Base-by-base conservation (phyloP, 2,888 invertebrate genomes). In the Chloromyia formosa region DNA sequence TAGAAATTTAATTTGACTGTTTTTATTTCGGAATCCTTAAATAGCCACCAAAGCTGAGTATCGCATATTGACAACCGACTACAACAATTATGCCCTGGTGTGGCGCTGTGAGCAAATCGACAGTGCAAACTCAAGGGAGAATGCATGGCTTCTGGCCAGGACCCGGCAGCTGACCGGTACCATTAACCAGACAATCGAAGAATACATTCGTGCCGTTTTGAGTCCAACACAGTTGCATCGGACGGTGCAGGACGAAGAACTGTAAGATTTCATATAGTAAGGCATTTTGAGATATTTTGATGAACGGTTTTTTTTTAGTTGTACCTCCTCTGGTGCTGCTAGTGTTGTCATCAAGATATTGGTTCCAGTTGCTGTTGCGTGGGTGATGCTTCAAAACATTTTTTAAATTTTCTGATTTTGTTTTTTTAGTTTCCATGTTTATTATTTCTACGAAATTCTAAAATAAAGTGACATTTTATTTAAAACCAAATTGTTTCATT, bases 81-180 rank as follows among this genome's bases (percentile, higher is more conserved):
- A 71, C 56, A 56, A 71, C 14, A 53, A 53, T 16, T 71, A 40
- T 71, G 71, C 71, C 9, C 22, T 71, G 9, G 35, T 71, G 5
- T 56, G 71, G 56, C 35, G 56, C 10, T 71, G 71, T 53, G 71
- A 56, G 1, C 71, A 71, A 20, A 40, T 71, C n/a, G 56, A 71
- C 12, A 71, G 58, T n/a, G 56, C 56, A 1, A 20, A 18, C 16
- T 71, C 71, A 7, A 35, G 12, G 10, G 71, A 71, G 23, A 71
- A 56, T 35, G 56, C 56, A 10, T 71, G 56, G 56, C 42, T 71
- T 16, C 20, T 71, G 40, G 35, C 56, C 18, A 23, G 71, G 12
- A 35, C n/a, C 10, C 49, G 56, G 22, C 14, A 56, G 18, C 22
- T 71, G 18, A 18, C 7, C 12, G 71, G 71, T 10, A 56, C 71